Evolutionary conservation across 2,797 vertebrate species (phyloP).

Genomic region (Takifugu ocellatus): DNA sequence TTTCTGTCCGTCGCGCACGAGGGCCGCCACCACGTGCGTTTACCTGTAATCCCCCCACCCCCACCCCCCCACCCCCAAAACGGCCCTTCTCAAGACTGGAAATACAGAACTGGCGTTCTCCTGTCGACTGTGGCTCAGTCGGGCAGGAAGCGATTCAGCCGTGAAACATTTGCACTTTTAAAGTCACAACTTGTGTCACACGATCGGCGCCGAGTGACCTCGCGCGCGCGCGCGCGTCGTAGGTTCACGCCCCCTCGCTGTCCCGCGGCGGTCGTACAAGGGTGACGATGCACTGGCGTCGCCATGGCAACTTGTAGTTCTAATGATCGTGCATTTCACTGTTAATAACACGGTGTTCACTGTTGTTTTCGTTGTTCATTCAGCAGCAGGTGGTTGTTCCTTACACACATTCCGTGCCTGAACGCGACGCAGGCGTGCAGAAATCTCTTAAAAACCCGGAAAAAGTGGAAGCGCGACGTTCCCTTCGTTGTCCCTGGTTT

Average conservation of each 20-base stretch:
- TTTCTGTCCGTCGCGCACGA: too few species aligned
- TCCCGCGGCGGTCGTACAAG: slow-evolving; percentile 16
- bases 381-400: slow-evolving; percentile 27
- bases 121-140: slow-evolving; percentile 34
- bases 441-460: too few species aligned
- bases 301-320: slow-evolving; percentile 20
- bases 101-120: slow-evolving; percentile 37
- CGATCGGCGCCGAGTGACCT: slow-evolving; percentile 39
- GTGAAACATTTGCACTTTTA: slow-evolving; percentile 32
- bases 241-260: slow-evolving; percentile 22
- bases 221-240: slow-evolving; percentile 44
- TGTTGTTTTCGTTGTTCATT: slow-evolving; percentile 6
- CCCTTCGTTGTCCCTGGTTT: neutral
- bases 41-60: too few species aligned
- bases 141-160: slow-evolving; percentile 25
- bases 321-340: slow-evolving; percentile 17
- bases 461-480: neutral
- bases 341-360: slow-evolving; percentile 6
- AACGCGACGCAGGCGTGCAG: too few species aligned
- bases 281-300: neutral
- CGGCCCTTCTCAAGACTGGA: slow-evolving; percentile 45
- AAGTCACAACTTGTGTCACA: slow-evolving; percentile 24
- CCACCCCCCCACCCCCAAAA: too few species aligned
- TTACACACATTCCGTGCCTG: neutral
- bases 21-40: too few species aligned